phyloP scores from a whole-genome alignment of 2,113 vertebrate genomes.

The Laticauda colubrina region DNA sequence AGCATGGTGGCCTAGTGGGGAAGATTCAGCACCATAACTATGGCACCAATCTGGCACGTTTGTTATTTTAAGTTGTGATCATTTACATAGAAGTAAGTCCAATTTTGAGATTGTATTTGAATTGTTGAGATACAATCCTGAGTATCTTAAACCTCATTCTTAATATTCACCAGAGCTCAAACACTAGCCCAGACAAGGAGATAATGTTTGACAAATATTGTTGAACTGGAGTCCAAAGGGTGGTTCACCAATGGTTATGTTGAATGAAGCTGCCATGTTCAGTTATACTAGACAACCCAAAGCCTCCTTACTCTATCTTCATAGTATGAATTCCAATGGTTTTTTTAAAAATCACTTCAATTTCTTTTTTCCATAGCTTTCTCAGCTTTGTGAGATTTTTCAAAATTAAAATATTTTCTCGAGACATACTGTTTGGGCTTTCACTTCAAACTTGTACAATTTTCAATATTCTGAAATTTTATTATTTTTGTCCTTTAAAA shows the following conservation, averaged over 20 bases:
- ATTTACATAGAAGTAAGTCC: not conserved
- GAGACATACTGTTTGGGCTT: not conserved
- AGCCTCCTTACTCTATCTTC: not conserved
- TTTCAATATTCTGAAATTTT: not conserved
- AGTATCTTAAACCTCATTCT: not conserved
- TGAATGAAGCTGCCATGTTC: not conserved
- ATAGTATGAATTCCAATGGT: not conserved
- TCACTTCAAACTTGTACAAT: not conserved
- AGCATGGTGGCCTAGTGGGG: not conserved
- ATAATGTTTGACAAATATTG: not conserved
- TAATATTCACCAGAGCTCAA: not conserved
- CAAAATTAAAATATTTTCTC: not conserved
- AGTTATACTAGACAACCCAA: not conserved
- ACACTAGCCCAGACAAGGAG: not conserved
- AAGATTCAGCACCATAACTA: not conserved
- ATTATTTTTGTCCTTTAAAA: not conserved
- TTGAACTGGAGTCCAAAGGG: not conserved
- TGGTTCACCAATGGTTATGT: not conserved
- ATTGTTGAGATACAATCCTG: not conserved
- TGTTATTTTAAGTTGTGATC: not conserved
- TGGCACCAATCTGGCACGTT: not conserved
- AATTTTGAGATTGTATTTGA: not conserved
- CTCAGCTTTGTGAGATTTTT: not conserved
- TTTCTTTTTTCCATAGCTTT: not conserved
- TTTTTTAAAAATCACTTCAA: not conserved